Percentiles rank a stretch among this genome's conserved stretches.
These are phyloP conservation scores for Odontocerum albicorne DNA, from an alignment of 2,888 invertebrate species.

Conservation along the genomic window DNA sequence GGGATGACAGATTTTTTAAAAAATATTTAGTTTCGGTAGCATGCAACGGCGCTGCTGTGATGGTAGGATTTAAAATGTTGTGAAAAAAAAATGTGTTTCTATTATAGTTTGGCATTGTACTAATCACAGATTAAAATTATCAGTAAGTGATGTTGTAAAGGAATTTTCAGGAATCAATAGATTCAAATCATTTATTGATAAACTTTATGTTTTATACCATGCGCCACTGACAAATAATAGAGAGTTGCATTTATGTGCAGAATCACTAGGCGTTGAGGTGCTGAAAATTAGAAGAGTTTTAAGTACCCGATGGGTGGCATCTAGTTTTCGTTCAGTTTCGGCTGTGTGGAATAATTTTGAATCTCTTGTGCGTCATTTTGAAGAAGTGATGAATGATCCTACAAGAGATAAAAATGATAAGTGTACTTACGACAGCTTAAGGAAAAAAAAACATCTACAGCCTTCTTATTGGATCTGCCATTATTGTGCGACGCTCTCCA, in stretches of 20 bases:
- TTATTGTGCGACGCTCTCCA: no score
- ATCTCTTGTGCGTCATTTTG: no score
- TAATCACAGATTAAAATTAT: slow-evolving; percentile 11
- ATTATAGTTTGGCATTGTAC: slow-evolving; percentile 5
- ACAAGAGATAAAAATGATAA: background rate
- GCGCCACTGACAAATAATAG: background rate
- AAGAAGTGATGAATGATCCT: no score
- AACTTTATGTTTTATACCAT: slow-evolving; percentile 11
- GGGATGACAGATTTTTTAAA: slow-evolving; percentile 3
- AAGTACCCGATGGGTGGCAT: no score
- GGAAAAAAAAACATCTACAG: background rate
- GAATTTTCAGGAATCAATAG: slow-evolving; percentile 5
- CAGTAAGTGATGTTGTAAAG: slow-evolving; percentile 5
- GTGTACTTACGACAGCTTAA: background rate
- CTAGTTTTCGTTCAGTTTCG: no score
- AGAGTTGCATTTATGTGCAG: background rate
- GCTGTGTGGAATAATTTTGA: background rate
- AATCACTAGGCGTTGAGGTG: background rate
- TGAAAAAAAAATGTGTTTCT: background rate
- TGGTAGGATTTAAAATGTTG: background rate
- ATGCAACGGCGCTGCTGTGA: slow-evolving; percentile 3
- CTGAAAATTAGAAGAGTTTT: slow-evolving; percentile 1
- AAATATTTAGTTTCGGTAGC: slow-evolving; percentile 4
- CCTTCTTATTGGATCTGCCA: background rate
- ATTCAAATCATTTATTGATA: slow-evolving; percentile 10